A percentile compares a stretch with the other conserved stretches of the same genome.
phyloP scores from a whole-genome alignment of 2,888 invertebrate species.

The Thera britannica region DNA sequence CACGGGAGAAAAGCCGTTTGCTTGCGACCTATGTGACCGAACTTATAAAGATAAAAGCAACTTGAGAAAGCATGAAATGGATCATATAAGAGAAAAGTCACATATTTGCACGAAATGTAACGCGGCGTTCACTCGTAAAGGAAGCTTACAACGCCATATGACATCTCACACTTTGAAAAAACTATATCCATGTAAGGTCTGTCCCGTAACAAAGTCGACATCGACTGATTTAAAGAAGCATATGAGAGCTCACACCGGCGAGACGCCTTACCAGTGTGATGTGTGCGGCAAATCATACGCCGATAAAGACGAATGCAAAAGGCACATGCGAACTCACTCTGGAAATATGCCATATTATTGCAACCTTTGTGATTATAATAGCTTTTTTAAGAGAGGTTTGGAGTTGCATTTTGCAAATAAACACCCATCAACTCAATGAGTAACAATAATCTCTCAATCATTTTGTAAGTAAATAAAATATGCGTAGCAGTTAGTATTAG shows the following conservation, averaged over 20 bases:
- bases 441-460: not conserved
- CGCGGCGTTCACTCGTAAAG: not conserved
- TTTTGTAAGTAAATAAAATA: conserved; percentile 7
- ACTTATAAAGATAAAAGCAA: conserved; percentile 2
- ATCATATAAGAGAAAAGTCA: conserved; percentile 11
- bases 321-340: conserved; percentile 15
- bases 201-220: conserved; percentile 9
- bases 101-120: conserved; percentile 18
- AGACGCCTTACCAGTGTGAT: conserved; percentile 12
- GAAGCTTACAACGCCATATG: conserved; percentile 7
- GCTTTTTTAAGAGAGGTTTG: conserved; percentile 10
- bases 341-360: conserved; percentile 21
- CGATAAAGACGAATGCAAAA: conserved; percentile 40
- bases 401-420: conserved; percentile 6
- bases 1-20: conserved; percentile 13
- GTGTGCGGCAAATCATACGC: conserved; percentile 69
- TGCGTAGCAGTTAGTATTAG: no score
- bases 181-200: conserved; percentile 15
- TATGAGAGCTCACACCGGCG: conserved; percentile 20
- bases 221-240: conserved; percentile 7
- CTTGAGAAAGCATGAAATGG: conserved; percentile 18
- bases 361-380: conserved; percentile 20
- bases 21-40: conserved; percentile 12
- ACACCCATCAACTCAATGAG: conserved; percentile 4
- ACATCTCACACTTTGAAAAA: conserved; percentile 13